Conservation (phyloP, 2,797 vertebrate species). For the Diceros bicornis region DNA sequence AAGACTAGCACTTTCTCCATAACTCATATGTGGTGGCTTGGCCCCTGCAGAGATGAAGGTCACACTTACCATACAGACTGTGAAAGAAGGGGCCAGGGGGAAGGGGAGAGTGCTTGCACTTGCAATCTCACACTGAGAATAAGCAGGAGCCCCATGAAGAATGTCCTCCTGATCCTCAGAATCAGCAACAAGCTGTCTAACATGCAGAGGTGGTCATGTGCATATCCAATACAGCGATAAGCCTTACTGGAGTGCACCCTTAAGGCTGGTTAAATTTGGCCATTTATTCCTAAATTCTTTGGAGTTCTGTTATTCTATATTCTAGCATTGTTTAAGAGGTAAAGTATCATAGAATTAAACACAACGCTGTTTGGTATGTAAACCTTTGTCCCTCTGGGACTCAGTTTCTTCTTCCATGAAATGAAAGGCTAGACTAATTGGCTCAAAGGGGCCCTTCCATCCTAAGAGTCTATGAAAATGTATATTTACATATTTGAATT, state of each 20-base stretch:
- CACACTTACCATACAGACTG: background rate
- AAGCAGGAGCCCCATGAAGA: background rate
- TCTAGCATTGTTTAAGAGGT: background rate
- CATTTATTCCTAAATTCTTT: background rate
- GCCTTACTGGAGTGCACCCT: background rate
- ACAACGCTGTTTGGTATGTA: background rate
- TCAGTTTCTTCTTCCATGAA: constrained; percentile 27
- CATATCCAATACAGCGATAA: fast-evolving
- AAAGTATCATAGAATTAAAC: background rate
- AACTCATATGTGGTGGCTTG: background rate
- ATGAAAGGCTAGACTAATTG: background rate
- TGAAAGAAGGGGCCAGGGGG: background rate
- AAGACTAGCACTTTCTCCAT: background rate
- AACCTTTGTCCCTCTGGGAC: background rate
- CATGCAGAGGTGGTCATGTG: background rate
- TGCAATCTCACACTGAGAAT: fast-evolving
- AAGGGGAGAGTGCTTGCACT: background rate
- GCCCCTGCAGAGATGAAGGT: background rate
- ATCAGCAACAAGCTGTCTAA: background rate
- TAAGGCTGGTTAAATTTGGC: background rate
- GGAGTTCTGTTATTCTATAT: background rate
- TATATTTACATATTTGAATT: background rate
- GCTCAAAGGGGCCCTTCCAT: background rate
- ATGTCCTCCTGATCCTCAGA: background rate
- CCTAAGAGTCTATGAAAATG: background rate